Evolutionary conservation across 2,888 invertebrate genomes (phyloP).

Genomic region (Tenthredo amoena): DNA sequence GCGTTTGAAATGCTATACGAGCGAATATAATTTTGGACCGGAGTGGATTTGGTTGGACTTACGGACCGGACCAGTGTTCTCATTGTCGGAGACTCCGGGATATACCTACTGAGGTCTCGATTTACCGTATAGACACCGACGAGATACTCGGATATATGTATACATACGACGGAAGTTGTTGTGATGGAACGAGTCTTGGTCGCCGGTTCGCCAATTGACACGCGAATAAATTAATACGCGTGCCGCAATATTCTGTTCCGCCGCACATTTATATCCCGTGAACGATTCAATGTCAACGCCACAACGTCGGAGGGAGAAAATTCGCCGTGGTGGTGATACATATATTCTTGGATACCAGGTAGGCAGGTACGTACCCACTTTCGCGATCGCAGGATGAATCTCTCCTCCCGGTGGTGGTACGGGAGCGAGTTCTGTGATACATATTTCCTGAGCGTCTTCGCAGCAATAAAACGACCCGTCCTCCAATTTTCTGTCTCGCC

Average conservation of each 20-base stretch:
- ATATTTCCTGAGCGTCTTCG: slow-evolving; percentile 16
- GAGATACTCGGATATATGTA: neutral
- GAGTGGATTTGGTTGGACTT: neutral
- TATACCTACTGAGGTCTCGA: neutral
- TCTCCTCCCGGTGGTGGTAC: neutral
- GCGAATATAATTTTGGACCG: neutral
- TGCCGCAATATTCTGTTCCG: neutral
- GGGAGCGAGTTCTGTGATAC: slow-evolving; percentile 8
- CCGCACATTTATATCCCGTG: neutral
- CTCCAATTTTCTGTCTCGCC: slow-evolving; percentile 39
- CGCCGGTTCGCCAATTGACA: neutral
- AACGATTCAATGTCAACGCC: neutral
- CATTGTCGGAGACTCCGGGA: neutral
- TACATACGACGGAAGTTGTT: neutral
- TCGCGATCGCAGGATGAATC: neutral
- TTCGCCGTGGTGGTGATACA: neutral
- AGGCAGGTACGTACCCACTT: neutral
- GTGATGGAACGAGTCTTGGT: neutral
- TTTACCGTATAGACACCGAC: neutral
- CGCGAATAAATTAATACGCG: neutral
- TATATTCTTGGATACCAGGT: slow-evolving; percentile 5
- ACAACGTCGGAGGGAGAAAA: neutral
- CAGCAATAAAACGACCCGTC: slow-evolving; percentile 7
- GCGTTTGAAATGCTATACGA: neutral
- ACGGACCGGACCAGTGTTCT: neutral